Percentiles rank a stretch among this genome's conserved stretches.
These are phyloP conservation scores for Urocitellus parryii DNA, from an alignment of 2,113 vertebrate genomes.

Conservation along the genomic window DNA sequence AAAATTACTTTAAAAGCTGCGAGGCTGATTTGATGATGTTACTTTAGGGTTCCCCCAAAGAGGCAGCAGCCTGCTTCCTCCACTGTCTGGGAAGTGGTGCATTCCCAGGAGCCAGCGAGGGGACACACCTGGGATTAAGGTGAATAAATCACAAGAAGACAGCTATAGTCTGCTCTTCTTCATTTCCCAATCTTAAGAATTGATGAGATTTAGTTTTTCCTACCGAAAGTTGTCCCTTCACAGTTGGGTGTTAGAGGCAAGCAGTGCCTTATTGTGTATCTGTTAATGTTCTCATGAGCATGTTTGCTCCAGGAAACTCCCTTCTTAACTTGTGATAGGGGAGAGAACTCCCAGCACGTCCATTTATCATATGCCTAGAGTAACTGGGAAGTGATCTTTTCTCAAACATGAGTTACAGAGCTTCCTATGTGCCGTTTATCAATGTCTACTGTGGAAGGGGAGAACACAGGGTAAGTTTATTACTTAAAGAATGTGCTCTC, in stretches of 20 bases:
- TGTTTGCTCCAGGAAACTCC: neutral
- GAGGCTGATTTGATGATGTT: neutral
- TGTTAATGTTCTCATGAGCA: neutral
- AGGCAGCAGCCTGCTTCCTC: neutral
- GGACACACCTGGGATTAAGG: neutral
- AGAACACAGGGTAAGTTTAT: neutral
- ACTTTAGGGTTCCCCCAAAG: neutral
- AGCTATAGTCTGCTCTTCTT: neutral
- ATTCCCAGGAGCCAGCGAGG: neutral
- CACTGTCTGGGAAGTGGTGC: neutral
- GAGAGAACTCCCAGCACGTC: constrained; percentile 36
- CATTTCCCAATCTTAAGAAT: neutral
- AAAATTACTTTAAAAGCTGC: constrained; percentile 37
- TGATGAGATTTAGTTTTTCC: neutral
- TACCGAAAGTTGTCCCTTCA: neutral
- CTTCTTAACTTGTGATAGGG: neutral
- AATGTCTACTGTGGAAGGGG: neutral
- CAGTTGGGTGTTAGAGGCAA: neutral
- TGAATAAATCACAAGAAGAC: neutral
- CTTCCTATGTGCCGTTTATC: constrained; percentile 58
- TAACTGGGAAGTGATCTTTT: constrained; percentile 58
- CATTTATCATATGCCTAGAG: constrained; percentile 60
- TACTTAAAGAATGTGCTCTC: neutral
- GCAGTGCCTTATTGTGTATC: neutral
- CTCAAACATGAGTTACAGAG: constrained; percentile 35